Percentiles rank a stretch among this genome's conserved stretches.
Conservation (phyloP, 2,888 invertebrate species). For the Limenitis camilla region DNA sequence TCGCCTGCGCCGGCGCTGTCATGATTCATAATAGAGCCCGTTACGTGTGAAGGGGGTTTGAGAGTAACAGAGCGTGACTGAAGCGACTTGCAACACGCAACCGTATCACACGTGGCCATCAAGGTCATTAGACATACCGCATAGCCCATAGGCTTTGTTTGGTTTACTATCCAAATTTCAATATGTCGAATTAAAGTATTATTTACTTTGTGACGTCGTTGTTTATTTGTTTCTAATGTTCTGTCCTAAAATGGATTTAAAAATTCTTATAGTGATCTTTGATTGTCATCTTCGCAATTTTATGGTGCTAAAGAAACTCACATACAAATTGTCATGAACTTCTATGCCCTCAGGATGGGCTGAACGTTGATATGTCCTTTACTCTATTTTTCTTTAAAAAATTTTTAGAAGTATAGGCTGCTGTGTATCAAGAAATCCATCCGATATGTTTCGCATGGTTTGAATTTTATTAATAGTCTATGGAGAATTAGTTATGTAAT, state of each 20-base stretch:
- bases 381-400: background rate
- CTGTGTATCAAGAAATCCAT: too few relatives aligned
- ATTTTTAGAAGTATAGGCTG: too few relatives aligned
- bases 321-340: too few relatives aligned
- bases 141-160: background rate
- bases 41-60: conserved; percentile 20
- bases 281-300: too few relatives aligned
- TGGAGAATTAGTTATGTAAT: too few relatives aligned
- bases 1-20: conserved; percentile 1
- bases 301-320: too few relatives aligned
- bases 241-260: too few relatives aligned
- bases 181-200: conserved; percentile 4
- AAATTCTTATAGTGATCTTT: too few relatives aligned
- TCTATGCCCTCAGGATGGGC: background rate
- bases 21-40: conserved; percentile 13
- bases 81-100: conserved; percentile 34
- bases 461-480: too few relatives aligned
- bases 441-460: too few relatives aligned
- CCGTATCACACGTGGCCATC: conserved; percentile 44
- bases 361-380: background rate
- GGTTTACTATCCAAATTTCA: background rate
- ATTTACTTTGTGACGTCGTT: too few relatives aligned
- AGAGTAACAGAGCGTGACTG: conserved; percentile 36
- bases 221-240: too few relatives aligned
- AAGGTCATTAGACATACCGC: conserved; percentile 29